A percentile compares a stretch with the other conserved stretches of the same genome.
phyloP scores from a whole-genome alignment of 2,888 invertebrate species.

The Drosophila formosana region DNA sequence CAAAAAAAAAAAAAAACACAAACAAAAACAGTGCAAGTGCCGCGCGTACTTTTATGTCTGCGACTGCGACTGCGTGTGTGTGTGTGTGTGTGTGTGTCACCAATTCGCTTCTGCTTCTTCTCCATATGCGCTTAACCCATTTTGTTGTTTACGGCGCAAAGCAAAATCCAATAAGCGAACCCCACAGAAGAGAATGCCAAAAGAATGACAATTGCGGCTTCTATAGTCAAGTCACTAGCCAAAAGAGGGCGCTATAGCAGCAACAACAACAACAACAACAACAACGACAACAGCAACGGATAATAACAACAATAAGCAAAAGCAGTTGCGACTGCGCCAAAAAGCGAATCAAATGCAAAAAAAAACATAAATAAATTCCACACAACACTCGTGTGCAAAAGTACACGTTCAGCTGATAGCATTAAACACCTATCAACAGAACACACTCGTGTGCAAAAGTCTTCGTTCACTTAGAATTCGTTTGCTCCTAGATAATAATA shows the following conservation, averaged over 20 bases:
- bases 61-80: slow-evolving; percentile 8
- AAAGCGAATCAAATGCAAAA: slow-evolving; percentile 20
- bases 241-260: slow-evolving; percentile 33
- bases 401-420: background rate
- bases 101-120: slow-evolving; percentile 42
- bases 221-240: slow-evolving; percentile 9
- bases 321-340: slow-evolving; percentile 48
- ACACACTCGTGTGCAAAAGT: background rate
- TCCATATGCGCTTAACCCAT: slow-evolving; percentile 62
- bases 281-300: background rate
- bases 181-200: slow-evolving; percentile 24
- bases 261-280: slow-evolving; percentile 9
- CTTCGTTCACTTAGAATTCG: background rate
- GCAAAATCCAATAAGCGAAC: slow-evolving; percentile 54
- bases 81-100: slow-evolving; percentile 24
- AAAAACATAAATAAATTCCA: background rate
- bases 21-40: slow-evolving; percentile 66
- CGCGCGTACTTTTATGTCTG: slow-evolving; percentile 31
- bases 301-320: slow-evolving; percentile 12
- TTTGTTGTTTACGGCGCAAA: slow-evolving; percentile 46
- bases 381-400: background rate
- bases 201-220: slow-evolving; percentile 49
- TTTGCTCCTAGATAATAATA: no score
- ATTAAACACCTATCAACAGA: background rate
- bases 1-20: slow-evolving; percentile 21